Conservation (phyloP, 2,113 vertebrate species). For the Sturnira hondurensis region DNA sequence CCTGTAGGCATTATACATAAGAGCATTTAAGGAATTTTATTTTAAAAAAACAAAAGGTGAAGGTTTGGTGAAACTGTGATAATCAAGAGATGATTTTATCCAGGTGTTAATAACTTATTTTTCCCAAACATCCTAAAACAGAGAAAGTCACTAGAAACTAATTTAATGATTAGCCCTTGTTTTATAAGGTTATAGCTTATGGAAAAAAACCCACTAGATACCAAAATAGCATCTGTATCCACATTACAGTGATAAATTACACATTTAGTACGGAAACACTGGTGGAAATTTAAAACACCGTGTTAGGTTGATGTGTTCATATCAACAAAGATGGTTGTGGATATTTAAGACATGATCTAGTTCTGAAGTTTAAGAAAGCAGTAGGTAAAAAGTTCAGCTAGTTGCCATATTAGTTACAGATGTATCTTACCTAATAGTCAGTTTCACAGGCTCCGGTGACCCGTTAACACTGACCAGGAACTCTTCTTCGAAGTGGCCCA, state of each 20-base stretch:
- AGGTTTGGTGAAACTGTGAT: neutral
- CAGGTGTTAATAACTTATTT: neutral
- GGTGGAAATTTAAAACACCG: neutral
- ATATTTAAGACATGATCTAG: neutral
- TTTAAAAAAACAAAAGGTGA: constrained; percentile 1
- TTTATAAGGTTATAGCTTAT: neutral
- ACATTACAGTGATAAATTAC: neutral
- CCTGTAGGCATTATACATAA: neutral
- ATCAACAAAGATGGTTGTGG: neutral
- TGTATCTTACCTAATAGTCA: constrained; percentile 85
- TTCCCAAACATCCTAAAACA: neutral
- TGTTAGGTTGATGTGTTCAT: neutral
- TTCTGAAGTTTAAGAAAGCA: constrained; percentile 9
- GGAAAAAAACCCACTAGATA: neutral
- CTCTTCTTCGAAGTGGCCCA: constrained; percentile 86
- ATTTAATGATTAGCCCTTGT: neutral
- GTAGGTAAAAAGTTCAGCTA: neutral
- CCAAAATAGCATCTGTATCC: neutral
- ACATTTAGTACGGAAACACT: neutral
- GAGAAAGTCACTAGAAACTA: neutral
- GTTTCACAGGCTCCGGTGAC: constrained; percentile 73
- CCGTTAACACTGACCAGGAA: constrained; percentile 83
- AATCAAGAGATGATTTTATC: neutral
- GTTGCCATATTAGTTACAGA: neutral
- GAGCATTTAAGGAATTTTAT: neutral